Conservation (phyloP, 2,797 vertebrate species). For the Periophthalmus magnuspinnatus region DNA sequence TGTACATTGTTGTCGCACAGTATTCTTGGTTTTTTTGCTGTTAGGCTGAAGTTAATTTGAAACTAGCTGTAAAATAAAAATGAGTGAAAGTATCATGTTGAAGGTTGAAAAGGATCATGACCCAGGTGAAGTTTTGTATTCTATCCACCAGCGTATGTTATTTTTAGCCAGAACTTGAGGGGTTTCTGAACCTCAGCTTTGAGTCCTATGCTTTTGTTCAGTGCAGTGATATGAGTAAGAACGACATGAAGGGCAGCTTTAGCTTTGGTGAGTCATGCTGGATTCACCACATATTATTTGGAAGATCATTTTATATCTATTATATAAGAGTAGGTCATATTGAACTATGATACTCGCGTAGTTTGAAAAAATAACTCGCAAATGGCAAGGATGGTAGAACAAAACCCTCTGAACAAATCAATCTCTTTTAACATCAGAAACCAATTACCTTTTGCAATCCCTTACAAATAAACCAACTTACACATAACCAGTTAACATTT, state of each 20-base stretch:
- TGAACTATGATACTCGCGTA: too few species aligned
- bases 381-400: too few species aligned
- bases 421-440: too few species aligned
- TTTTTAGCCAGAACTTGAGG: constrained; percentile 1
- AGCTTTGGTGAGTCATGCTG: constrained; percentile 3
- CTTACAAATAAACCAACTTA: too few species aligned
- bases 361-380: too few species aligned
- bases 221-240: constrained; percentile 19
- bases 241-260: constrained; percentile 14
- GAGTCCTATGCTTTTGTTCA: neutral
- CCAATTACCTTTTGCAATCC: too few species aligned
- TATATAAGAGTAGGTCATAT: too few species aligned
- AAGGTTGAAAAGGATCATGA: neutral
- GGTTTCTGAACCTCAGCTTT: too few species aligned
- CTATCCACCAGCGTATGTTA: neutral
- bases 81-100: neutral
- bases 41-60: neutral
- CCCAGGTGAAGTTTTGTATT: neutral
- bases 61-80: neutral
- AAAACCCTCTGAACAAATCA: too few species aligned
- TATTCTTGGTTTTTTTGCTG: neutral
- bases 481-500: too few species aligned
- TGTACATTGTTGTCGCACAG: neutral
- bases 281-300: neutral
- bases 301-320: too few species aligned